phyloP scores from a whole-genome alignment of 2,113 vertebrate species.

The Pipa parva region DNA sequence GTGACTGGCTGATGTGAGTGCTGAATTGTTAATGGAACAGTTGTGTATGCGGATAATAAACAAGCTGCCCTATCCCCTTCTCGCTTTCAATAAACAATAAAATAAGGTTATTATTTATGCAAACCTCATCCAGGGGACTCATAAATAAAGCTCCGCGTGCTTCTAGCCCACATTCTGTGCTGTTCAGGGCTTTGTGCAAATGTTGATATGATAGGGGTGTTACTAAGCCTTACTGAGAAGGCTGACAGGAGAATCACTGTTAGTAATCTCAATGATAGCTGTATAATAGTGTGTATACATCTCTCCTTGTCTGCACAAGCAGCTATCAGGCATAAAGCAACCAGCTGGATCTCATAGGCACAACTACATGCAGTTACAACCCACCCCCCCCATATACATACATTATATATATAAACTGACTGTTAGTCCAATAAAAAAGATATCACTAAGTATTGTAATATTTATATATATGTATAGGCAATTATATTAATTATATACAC shows the following conservation, averaged over 20 bases:
- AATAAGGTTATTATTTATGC: conserved; percentile 26
- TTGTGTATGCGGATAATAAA: conserved; percentile 52
- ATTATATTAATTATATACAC: too few relatives aligned
- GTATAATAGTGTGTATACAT: conserved; percentile 55
- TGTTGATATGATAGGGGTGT: conserved; percentile 36
- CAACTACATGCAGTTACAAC: too few relatives aligned
- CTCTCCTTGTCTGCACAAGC: conserved; percentile 58
- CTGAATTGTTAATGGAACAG: conserved; percentile 47
- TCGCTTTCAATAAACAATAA: conserved; percentile 47
- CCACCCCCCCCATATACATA: too few relatives aligned
- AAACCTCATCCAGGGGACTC: neutral
- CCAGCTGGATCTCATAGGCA: conserved; percentile 62
- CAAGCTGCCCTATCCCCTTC: conserved; percentile 43
- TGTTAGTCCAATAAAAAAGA: too few relatives aligned
- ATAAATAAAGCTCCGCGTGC: conserved; percentile 1
- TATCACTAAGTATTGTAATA: too few relatives aligned
- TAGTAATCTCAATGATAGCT: conserved; percentile 62
- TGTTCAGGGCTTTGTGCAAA: conserved; percentile 2
- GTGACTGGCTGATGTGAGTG: neutral
- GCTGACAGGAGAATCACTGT: conserved; percentile 56
- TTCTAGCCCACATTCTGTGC: neutral
- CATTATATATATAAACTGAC: too few relatives aligned
- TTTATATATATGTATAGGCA: too few relatives aligned
- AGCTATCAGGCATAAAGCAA: conserved; percentile 66
- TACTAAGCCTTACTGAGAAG: conserved; percentile 51